A percentile compares a stretch with the other conserved stretches of the same genome.
Evolutionary conservation across 2,113 vertebrate species (phyloP).

Genomic region (Nipponia nippon): DNA sequence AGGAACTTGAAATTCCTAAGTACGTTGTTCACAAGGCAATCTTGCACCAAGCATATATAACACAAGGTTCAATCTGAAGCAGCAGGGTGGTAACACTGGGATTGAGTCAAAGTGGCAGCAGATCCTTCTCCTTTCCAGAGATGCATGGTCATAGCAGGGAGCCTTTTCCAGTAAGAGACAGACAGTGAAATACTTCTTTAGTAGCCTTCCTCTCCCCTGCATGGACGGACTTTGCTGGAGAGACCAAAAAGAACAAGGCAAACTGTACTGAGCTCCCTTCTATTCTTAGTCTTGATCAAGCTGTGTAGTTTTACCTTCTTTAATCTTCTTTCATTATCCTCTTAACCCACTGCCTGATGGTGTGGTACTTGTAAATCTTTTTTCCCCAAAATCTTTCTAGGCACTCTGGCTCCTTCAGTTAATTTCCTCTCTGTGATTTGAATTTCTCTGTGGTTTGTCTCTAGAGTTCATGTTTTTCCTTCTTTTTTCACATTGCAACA

Average conservation of each 20-base stretch:
- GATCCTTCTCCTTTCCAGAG: neutral
- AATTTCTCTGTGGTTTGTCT: neutral
- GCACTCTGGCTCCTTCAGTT: neutral
- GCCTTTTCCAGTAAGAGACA: neutral
- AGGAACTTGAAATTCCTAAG: neutral
- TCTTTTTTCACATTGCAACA: neutral
- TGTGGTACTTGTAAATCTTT: neutral
- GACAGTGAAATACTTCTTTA: neutral
- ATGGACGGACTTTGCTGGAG: neutral
- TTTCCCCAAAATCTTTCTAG: neutral
- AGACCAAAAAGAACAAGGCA: neutral
- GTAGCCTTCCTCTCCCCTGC: neutral
- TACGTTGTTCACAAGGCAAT: neutral
- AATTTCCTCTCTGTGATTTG: neutral
- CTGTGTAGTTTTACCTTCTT: neutral
- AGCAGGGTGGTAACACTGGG: neutral
- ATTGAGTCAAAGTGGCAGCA: neutral
- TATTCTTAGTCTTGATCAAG: neutral
- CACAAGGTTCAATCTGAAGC: neutral
- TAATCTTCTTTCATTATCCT: neutral
- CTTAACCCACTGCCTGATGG: neutral
- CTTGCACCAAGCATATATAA: neutral
- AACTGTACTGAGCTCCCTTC: neutral
- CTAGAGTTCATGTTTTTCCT: neutral
- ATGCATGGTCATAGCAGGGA: neutral